phyloP scores from a whole-genome alignment of 2,797 vertebrate species.

The Sebastes taczanowskii region DNA sequence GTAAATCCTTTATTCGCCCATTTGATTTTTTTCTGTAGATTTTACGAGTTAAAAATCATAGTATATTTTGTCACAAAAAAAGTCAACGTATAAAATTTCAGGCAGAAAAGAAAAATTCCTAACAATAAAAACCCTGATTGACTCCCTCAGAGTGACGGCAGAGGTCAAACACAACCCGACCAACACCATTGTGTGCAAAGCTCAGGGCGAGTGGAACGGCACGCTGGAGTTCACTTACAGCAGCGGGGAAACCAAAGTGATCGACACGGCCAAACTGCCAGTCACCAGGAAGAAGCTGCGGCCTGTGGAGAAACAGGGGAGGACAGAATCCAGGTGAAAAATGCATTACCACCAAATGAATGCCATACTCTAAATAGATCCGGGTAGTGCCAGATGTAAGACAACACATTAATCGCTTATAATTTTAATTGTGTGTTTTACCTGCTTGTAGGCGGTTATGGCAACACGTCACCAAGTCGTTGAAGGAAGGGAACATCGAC shows the following conservation, averaged over 20 bases:
- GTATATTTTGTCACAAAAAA: too few relatives aligned
- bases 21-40: too few relatives aligned
- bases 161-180: constrained; percentile 95
- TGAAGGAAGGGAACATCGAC: constrained; percentile 89
- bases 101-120: not conserved
- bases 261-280: constrained; percentile 89
- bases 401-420: too few relatives aligned
- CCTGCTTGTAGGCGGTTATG: constrained; percentile 85
- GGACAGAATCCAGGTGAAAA: constrained; percentile 89
- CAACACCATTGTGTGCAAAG: constrained; percentile 92
- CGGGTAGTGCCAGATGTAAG: fast-evolving
- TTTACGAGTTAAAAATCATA: too few relatives aligned
- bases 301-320: constrained; percentile 87
- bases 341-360: fast-evolving
- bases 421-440: not conserved
- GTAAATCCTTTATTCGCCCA: too few relatives aligned
- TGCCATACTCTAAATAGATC: fast-evolving
- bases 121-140: not conserved
- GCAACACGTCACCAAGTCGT: constrained; percentile 89
- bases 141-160: constrained; percentile 86
- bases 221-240: constrained; percentile 93
- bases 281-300: constrained; percentile 90
- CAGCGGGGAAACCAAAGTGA: constrained; percentile 92
- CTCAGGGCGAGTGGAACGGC: constrained; percentile 97
- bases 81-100: too few relatives aligned